phyloP scores from a whole-genome alignment of 2,797 vertebrate species.

The Muscicapa comitata region DNA sequence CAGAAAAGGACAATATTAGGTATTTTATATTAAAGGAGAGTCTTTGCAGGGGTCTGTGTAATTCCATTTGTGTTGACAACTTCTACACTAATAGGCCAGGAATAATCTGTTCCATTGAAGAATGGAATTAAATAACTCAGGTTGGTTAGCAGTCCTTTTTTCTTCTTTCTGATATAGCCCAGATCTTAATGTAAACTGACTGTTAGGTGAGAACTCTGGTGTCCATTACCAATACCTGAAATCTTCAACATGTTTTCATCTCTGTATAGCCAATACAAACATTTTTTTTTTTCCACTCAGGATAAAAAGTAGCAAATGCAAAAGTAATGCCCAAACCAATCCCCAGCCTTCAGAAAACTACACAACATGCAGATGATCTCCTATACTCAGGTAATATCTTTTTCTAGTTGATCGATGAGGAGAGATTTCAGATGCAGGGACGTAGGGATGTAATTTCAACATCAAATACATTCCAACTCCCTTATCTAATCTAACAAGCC shows the following conservation, averaged over 20 bases:
- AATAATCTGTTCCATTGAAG: not conserved
- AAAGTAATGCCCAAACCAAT: not conserved
- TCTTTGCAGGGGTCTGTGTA: not conserved
- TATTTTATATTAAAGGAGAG: not conserved
- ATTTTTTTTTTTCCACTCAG: not conserved
- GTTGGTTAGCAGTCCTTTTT: not conserved
- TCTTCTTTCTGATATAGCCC: not conserved
- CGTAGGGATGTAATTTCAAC: conserved; percentile 53
- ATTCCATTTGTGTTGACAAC: not conserved
- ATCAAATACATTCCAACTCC: conserved; percentile 73
- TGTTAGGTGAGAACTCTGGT: not conserved
- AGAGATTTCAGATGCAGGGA: conserved; percentile 41
- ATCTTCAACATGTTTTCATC: not conserved
- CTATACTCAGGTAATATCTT: not conserved
- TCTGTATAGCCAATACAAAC: not conserved
- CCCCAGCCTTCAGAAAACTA: not conserved
- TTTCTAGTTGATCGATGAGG: conserved; percentile 4
- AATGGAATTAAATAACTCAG: not conserved
- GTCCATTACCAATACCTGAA: not conserved
- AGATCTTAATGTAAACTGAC: not conserved
- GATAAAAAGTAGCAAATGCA: not conserved
- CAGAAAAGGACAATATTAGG: not conserved
- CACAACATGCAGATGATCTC: not conserved
- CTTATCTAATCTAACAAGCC: conserved; percentile 72
- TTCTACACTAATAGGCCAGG: not conserved